Percentiles rank a stretch among this genome's conserved stretches.
These are phyloP conservation scores for Serripes groenlandicus DNA, from an alignment of 2,888 invertebrate species.

Conservation along the genomic window DNA sequence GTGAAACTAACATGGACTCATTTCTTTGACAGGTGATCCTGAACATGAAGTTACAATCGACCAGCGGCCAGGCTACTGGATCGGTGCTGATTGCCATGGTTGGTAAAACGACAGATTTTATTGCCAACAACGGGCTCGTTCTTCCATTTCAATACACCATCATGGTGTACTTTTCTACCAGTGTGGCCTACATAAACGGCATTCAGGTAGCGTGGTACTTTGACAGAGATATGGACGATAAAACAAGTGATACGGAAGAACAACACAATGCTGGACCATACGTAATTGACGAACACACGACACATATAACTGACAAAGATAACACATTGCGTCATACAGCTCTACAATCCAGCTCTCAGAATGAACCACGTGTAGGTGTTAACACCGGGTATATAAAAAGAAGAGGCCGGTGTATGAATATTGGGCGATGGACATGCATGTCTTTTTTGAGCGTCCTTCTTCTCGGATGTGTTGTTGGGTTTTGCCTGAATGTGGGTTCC, in stretches of 20 bases:
- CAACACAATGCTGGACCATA: background rate
- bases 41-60: conserved; percentile 67
- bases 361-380: background rate
- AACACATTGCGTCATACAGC: background rate
- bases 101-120: conserved; percentile 71
- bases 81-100: conserved; percentile 69
- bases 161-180: conserved; percentile 72
- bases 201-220: conserved; percentile 72
- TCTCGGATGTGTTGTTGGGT: conserved; percentile 39
- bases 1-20: background rate
- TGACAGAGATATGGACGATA: conserved; percentile 27
- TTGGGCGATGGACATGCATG: background rate
- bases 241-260: background rate
- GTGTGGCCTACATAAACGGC: conserved; percentile 70
- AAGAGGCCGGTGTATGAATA: background rate
- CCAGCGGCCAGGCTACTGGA: conserved; percentile 66
- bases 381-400: background rate
- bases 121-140: conserved; percentile 63
- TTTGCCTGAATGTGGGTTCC: conserved; percentile 45
- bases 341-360: background rate
- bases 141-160: conserved; percentile 72
- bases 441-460: conserved; percentile 22
- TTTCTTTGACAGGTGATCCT: conserved; percentile 65
- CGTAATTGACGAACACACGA: background rate
- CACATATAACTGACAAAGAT: background rate